Evolutionary conservation across 2,888 invertebrate genomes (phyloP).

Genomic region (Heterodera filipjevi): DNA sequence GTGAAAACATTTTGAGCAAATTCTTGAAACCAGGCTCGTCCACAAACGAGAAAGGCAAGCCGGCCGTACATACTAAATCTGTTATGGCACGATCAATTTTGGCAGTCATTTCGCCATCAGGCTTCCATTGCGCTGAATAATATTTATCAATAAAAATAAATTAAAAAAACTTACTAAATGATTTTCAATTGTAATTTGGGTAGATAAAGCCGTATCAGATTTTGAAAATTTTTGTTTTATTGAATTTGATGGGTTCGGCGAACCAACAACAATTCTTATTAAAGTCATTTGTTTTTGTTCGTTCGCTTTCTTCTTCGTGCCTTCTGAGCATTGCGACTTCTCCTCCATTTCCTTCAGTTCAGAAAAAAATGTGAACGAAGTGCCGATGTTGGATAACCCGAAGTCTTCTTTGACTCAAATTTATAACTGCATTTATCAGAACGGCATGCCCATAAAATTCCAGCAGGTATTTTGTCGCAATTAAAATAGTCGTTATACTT

Average conservation of each 20-base stretch:
- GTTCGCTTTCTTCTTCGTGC: neutral
- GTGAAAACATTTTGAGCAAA: neutral
- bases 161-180: neutral
- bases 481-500: too few species aligned
- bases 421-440: neutral
- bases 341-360: neutral
- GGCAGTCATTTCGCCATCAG: neutral
- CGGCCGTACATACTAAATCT: neutral
- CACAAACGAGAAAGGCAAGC: slow-evolving; percentile 1
- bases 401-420: neutral
- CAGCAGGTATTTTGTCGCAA: too few species aligned
- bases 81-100: neutral
- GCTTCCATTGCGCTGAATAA: neutral
- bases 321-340: too few species aligned
- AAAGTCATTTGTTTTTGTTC: neutral
- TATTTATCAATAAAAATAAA: neutral
- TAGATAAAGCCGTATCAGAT: neutral
- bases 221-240: neutral
- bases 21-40: slow-evolving; percentile 8
- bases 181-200: neutral
- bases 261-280: neutral
- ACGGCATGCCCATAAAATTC: neutral
- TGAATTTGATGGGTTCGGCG: neutral
- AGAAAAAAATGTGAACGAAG: neutral
- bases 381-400: neutral